A percentile compares a stretch with the other conserved stretches of the same genome.
Conservation (phyloP, 2,888 invertebrate species). For the Kryphioiulus occultus region DNA sequence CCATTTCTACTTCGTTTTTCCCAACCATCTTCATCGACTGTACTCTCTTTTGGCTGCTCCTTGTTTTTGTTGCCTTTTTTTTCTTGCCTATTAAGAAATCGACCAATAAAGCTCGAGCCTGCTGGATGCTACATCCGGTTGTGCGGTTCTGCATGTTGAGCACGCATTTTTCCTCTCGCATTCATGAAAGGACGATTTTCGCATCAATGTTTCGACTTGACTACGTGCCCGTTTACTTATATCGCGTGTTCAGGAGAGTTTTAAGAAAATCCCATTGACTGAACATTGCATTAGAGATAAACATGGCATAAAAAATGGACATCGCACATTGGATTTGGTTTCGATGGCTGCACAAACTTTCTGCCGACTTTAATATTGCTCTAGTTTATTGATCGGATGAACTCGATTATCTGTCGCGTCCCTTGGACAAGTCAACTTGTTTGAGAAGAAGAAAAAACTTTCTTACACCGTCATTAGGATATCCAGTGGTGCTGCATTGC, state of each 20-base stretch:
- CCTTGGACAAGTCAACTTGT: constrained; percentile 35
- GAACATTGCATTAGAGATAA: constrained; percentile 35
- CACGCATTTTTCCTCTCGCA: constrained; percentile 19
- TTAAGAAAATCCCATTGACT: constrained; percentile 31
- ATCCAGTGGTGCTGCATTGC: not conserved
- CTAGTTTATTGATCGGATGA: constrained; percentile 31
- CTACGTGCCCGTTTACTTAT: constrained; percentile 30
- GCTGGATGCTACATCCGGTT: constrained; percentile 30
- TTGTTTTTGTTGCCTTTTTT: constrained; percentile 29
- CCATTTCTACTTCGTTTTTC: not conserved
- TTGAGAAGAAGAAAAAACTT: constrained; percentile 9
- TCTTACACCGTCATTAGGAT: not conserved
- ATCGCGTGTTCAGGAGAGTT: constrained; percentile 35
- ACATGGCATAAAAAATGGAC: constrained; percentile 31
- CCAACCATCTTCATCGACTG: not conserved
- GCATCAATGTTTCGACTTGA: constrained; percentile 25
- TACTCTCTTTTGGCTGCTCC: not conserved
- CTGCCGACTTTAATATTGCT: constrained; percentile 24
- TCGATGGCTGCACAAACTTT: constrained; percentile 30
- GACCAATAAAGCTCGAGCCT: not conserved
- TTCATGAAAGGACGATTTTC: constrained; percentile 28
- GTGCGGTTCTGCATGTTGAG: constrained; percentile 31
- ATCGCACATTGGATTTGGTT: constrained; percentile 14
- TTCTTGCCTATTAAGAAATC: constrained; percentile 14
- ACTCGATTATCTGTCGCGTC: constrained; percentile 25